Evolutionary conservation across 64 coral and sea anemone species (phyloP).

Genomic region (Exaiptasia diaphana): DNA sequence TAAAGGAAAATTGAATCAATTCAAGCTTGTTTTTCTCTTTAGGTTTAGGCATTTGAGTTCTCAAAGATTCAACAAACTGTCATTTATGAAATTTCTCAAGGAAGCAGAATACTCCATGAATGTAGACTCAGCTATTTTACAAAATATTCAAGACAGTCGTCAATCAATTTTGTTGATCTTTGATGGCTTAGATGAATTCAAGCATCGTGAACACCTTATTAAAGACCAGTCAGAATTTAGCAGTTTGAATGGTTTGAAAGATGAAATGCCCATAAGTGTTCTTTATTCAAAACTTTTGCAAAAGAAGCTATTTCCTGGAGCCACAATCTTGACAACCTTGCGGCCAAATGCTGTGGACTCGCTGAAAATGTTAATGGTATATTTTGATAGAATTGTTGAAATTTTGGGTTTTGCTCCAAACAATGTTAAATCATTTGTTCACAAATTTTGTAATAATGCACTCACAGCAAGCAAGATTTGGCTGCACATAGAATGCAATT

Average conservation of each 20-base stretch:
- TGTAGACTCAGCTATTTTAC: background rate
- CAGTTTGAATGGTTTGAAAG: too few species aligned
- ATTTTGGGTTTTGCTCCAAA: conserved; percentile 45
- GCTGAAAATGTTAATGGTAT: background rate
- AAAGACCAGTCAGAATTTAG: too few species aligned
- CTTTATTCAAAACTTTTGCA: background rate
- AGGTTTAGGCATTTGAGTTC: conserved; percentile 23
- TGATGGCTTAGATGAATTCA: conserved; percentile 43
- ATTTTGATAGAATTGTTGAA: conserved; percentile 2
- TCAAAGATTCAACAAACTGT: background rate
- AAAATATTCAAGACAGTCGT: background rate
- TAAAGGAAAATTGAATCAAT: background rate
- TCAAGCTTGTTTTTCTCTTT: background rate
- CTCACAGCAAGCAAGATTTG: background rate
- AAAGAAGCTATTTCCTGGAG: background rate
- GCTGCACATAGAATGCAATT: conserved; percentile 12
- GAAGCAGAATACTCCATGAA: background rate
- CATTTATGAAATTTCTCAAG: conserved; percentile 13
- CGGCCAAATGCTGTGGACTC: background rate
- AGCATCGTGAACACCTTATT: background rate
- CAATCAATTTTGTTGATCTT: conserved; percentile 10
- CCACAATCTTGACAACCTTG: background rate
- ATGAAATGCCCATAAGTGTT: background rate
- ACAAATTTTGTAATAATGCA: background rate
- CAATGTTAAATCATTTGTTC: background rate